These are phyloP conservation scores for Diaphora mendica DNA, from an alignment of 2,888 invertebrate species.

Conservation along the genomic window DNA sequence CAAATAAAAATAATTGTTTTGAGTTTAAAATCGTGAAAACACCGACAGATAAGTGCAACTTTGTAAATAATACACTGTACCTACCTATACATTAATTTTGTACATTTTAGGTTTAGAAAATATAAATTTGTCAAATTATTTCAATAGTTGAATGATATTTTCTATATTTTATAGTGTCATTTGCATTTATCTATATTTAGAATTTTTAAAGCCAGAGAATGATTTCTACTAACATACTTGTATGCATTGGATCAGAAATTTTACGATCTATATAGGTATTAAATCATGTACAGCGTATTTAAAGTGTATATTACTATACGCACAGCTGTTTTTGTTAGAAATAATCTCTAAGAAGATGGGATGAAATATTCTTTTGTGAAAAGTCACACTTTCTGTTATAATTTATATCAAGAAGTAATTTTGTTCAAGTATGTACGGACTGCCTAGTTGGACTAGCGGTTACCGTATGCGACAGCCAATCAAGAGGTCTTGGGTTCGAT, in stretches of 20 bases:
- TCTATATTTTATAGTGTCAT: constrained; percentile 28
- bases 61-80: constrained; percentile 43
- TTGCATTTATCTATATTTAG: constrained; percentile 7
- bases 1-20: neutral
- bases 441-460: no score
- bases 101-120: constrained; percentile 47
- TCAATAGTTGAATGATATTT: constrained; percentile 31
- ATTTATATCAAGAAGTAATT: neutral
- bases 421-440: neutral
- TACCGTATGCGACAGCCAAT: no score
- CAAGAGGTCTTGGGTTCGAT: no score
- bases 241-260: no score
- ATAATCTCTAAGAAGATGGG: constrained; percentile 16
- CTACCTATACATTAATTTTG: constrained; percentile 38
- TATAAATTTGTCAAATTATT: constrained; percentile 23
- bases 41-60: constrained; percentile 6
- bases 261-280: no score
- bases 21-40: constrained; percentile 12
- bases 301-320: no score
- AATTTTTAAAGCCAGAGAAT: constrained; percentile 7
- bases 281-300: no score
- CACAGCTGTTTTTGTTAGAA: no score
- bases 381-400: constrained; percentile 7
- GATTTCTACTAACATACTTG: no score
- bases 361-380: constrained; percentile 42